A percentile compares a stretch with the other conserved stretches of the same genome.
Evolutionary conservation across 2,888 invertebrate species (phyloP).

Genomic region (Leptothorax acervorum): DNA sequence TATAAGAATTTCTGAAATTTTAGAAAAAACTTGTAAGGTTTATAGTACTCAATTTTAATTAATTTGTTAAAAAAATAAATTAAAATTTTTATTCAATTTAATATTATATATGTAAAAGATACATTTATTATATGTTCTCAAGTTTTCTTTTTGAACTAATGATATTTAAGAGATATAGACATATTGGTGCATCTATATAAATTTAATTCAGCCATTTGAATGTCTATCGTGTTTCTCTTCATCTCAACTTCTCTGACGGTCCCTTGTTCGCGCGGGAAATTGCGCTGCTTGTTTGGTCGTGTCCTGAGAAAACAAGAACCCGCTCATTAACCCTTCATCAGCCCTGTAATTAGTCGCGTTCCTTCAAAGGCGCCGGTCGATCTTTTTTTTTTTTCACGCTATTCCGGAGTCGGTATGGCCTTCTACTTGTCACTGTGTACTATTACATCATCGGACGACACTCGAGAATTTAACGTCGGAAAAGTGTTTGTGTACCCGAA

Average conservation of each 20-base stretch:
- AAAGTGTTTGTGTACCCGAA: background rate
- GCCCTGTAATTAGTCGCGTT: conserved; percentile 27
- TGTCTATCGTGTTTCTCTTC: background rate
- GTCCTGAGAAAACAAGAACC: background rate
- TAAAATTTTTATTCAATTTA: background rate
- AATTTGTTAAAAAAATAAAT: background rate
- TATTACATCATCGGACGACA: background rate
- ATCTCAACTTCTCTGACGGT: background rate
- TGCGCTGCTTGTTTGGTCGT: background rate
- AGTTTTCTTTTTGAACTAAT: background rate
- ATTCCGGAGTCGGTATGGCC: background rate
- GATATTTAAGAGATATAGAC: background rate
- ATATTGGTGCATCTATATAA: background rate
- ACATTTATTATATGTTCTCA: background rate
- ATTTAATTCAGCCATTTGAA: background rate
- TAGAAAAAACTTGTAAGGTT: background rate
- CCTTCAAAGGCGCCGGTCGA: background rate
- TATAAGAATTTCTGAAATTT: background rate
- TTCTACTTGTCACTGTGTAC: background rate
- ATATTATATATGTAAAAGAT: background rate
- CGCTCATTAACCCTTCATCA: conserved; percentile 26
- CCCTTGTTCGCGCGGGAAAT: background rate
- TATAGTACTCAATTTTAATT: background rate
- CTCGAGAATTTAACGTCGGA: background rate
- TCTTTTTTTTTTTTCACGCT: background rate